Conservation (phyloP, 2,888 invertebrate genomes). For the Eupithecia subfuscata region DNA sequence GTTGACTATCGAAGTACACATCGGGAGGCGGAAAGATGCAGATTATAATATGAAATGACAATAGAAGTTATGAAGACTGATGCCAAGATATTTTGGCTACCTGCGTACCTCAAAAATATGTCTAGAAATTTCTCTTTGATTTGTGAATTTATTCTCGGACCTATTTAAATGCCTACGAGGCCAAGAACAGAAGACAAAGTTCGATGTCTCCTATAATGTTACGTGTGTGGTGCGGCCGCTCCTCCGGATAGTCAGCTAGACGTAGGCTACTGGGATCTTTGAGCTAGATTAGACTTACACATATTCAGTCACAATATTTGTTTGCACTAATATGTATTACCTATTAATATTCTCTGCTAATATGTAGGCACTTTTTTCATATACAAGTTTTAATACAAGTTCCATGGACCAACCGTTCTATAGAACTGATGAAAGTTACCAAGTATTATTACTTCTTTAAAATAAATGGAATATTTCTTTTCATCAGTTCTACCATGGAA, state of each 20-base stretch:
- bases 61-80: conserved; percentile 4
- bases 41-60: not conserved
- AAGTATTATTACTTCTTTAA: too few species aligned
- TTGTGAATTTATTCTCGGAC: not conserved
- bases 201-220: not conserved
- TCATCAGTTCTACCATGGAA: too few species aligned
- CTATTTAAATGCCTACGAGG: not conserved
- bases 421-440: too few species aligned
- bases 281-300: too few species aligned
- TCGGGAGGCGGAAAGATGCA: conserved; percentile 2
- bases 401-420: too few species aligned
- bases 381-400: too few species aligned
- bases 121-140: not conserved
- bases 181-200: not conserved
- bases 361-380: too few species aligned
- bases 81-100: not conserved
- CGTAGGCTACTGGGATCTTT: too few species aligned
- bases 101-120: not conserved
- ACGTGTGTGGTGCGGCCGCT: not conserved
- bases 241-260: not conserved
- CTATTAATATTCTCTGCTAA: too few species aligned
- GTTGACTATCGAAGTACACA: conserved; percentile 10
- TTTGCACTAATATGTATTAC: not conserved
- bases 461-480: too few species aligned
- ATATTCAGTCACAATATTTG: not conserved